Conservation (phyloP, 2,113 vertebrate genomes). For the Lagenorhynchus albirostris region DNA sequence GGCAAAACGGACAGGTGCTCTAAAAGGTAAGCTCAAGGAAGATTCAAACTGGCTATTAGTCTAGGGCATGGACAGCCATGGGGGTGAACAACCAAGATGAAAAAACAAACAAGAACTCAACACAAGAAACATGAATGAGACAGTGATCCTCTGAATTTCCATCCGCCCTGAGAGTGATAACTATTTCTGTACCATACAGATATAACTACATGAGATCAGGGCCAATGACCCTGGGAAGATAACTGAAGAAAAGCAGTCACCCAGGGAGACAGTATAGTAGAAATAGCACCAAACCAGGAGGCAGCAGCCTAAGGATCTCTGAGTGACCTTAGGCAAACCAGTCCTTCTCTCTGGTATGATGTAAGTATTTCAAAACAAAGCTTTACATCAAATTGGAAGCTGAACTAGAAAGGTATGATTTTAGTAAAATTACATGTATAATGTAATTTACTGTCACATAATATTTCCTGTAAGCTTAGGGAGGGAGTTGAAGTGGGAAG, state of each 20-base stretch:
- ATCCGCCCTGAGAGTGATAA: background rate
- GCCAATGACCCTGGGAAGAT: background rate
- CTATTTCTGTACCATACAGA: background rate
- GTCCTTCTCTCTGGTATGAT: background rate
- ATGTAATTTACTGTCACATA: background rate
- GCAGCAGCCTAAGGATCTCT: background rate
- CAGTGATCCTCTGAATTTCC: background rate
- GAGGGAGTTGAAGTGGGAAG: background rate
- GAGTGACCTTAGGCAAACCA: background rate
- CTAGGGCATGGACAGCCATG: background rate
- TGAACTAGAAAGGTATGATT: background rate
- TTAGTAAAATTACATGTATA: background rate
- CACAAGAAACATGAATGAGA: background rate
- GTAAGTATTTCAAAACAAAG: background rate
- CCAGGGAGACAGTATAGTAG: background rate
- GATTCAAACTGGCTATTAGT: background rate
- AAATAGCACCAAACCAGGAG: background rate
- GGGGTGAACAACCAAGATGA: background rate
- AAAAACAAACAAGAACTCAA: background rate
- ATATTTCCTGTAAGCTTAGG: background rate
- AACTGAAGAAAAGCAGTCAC: background rate
- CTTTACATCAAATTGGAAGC: slow-evolving; percentile 16
- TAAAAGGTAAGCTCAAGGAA: background rate
- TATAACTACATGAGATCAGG: background rate
- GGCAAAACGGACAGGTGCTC: background rate